phyloP scores from a whole-genome alignment of 2,888 invertebrate species.

The Hyppa rectilinea region DNA sequence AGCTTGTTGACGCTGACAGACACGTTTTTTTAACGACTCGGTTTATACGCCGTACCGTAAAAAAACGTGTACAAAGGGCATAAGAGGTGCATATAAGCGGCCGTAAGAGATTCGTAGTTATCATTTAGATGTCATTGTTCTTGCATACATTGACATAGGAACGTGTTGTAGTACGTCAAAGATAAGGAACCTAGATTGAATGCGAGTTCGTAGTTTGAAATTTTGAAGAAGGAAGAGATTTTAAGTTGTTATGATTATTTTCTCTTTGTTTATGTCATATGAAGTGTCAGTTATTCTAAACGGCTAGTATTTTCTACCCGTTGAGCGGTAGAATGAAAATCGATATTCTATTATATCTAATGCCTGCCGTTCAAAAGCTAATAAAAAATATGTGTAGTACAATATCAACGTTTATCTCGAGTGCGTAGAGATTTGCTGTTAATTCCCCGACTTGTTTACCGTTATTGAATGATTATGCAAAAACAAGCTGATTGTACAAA shows the following conservation, averaged over 20 bases:
- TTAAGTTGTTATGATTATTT: neutral
- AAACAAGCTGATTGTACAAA: neutral
- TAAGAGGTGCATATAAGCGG: slow-evolving; percentile 21
- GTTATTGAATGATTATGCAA: slow-evolving; percentile 12
- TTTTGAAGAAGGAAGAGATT: neutral
- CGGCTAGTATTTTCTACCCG: too few relatives aligned
- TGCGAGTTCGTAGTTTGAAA: neutral
- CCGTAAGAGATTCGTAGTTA: slow-evolving; percentile 6
- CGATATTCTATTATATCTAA: slow-evolving; percentile 10
- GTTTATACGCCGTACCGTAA: too few relatives aligned
- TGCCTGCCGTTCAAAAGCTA: slow-evolving; percentile 11
- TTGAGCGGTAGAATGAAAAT: slow-evolving; percentile 14
- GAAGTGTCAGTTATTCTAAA: too few relatives aligned
- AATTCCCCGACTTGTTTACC: slow-evolving; percentile 16
- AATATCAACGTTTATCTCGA: slow-evolving; percentile 29
- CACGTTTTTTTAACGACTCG: too few relatives aligned
- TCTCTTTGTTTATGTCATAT: too few relatives aligned
- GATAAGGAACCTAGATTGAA: too few relatives aligned
- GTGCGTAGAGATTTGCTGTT: slow-evolving; percentile 14
- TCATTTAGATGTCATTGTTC: slow-evolving; percentile 24
- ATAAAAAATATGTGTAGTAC: slow-evolving; percentile 13
- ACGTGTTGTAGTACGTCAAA: neutral
- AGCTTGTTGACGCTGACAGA: too few relatives aligned
- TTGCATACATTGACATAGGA: neutral
- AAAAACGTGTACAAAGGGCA: too few relatives aligned